Evolutionary conservation across 2,888 invertebrate species (phyloP).

Genomic region (Panopea generosa): DNA sequence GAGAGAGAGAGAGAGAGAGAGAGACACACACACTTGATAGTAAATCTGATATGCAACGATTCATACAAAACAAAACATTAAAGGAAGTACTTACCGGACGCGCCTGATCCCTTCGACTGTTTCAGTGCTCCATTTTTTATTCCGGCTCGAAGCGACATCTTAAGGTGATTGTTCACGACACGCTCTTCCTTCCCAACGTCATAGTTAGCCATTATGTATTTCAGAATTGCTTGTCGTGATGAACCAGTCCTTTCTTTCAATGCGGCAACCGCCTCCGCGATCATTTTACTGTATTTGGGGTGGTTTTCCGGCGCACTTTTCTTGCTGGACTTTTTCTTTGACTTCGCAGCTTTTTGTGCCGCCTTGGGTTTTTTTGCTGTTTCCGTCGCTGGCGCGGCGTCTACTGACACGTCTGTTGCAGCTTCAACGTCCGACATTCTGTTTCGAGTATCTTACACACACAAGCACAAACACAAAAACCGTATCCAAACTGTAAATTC

Average conservation of each 20-base stretch:
- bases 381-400: slow-evolving; percentile 10
- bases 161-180: slow-evolving; percentile 84
- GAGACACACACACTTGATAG: no score
- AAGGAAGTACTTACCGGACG: slow-evolving; percentile 66
- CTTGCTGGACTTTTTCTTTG: slow-evolving; percentile 56
- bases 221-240: slow-evolving; percentile 85
- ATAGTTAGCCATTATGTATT: slow-evolving; percentile 85
- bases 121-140: slow-evolving; percentile 84
- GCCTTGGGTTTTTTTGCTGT: slow-evolving; percentile 26
- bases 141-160: slow-evolving; percentile 84
- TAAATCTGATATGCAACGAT: no score
- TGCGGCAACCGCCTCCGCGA: slow-evolving; percentile 83
- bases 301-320: slow-evolving; percentile 79
- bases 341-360: slow-evolving; percentile 60
- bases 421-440: slow-evolving; percentile 25
- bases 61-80: neutral
- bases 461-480: neutral
- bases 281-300: slow-evolving; percentile 85
- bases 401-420: neutral
- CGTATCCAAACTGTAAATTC: neutral
- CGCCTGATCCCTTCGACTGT: slow-evolving; percentile 82
- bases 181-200: slow-evolving; percentile 85
- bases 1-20: no score
- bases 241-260: slow-evolving; percentile 86
- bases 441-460: neutral